Conservation (phyloP, 2,113 vertebrate genomes). For the human (Homo sapiens) region GRCh38 chr15:52298501-52299000, state of each 20-base stretch:
- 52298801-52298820: background rate
- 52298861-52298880: background rate
- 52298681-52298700: background rate
- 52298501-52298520: background rate
- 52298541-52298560: background rate
- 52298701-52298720: background rate
- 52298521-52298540: background rate
- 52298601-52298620: background rate
- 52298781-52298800: background rate
- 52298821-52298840: background rate
- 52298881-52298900: background rate
- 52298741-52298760: background rate
- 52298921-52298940: background rate
- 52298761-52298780: background rate
- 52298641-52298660: background rate
- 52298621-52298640: background rate
- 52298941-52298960: background rate
- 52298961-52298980: background rate
- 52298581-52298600: background rate
- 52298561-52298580: background rate
- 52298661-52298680: background rate
- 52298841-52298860: background rate
- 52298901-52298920: background rate
- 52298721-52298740: background rate
- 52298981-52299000: background rate